Conservation (phyloP, 2,888 invertebrate species). For the Pyrrhosoma nymphula region DNA sequence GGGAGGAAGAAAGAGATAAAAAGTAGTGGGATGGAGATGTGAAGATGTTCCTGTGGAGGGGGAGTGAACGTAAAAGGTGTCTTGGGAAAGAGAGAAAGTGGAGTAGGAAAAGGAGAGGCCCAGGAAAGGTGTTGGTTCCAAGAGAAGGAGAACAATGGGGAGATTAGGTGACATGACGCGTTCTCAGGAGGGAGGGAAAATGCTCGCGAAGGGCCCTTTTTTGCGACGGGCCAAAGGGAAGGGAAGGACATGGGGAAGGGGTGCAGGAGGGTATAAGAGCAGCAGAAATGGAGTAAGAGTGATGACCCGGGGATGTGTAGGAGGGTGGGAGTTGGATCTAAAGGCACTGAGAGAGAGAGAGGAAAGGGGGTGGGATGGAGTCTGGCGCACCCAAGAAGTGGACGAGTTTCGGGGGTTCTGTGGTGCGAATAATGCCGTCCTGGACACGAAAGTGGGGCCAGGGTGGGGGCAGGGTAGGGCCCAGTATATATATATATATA, state of each 20-base stretch:
- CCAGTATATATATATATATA: too few relatives aligned
- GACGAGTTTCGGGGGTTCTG: too few relatives aligned
- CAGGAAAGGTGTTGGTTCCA: background rate
- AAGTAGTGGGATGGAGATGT: too few relatives aligned
- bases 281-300: background rate
- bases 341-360: background rate
- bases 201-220: background rate
- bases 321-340: background rate
- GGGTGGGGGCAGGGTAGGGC: too few relatives aligned
- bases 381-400: too few relatives aligned
- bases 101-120: background rate
- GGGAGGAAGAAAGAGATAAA: too few relatives aligned
- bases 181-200: background rate
- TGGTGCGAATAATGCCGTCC: too few relatives aligned
- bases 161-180: conserved; percentile 7
- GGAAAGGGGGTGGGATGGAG: background rate
- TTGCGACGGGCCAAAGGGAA: background rate
- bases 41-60: too few relatives aligned
- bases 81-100: background rate
- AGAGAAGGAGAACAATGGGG: conserved; percentile 12
- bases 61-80: too few relatives aligned
- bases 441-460: too few relatives aligned
- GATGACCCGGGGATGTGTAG: background rate
- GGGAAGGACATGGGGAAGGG: background rate
- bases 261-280: background rate